Conservation (phyloP, 2,888 invertebrate species). For the Brachyptera putata region DNA sequence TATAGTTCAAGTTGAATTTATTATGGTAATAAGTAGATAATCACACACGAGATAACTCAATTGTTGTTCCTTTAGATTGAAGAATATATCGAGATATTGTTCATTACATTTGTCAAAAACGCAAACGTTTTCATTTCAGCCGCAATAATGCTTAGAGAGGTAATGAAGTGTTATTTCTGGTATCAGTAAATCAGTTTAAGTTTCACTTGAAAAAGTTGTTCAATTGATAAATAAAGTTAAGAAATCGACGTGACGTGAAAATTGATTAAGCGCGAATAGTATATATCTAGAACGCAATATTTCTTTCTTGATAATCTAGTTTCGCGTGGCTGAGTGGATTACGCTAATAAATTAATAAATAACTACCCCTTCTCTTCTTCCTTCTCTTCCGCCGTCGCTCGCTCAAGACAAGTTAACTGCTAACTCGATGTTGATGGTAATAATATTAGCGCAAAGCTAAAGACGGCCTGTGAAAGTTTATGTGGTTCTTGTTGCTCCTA, state of each 20-base stretch:
- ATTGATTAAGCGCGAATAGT: slow-evolving; percentile 12
- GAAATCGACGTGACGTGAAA: slow-evolving; percentile 24
- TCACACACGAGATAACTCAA: too few species aligned
- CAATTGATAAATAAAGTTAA: slow-evolving; percentile 21
- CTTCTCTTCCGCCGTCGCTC: slow-evolving; percentile 5
- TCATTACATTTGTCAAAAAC: too few species aligned
- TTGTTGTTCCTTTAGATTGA: too few species aligned
- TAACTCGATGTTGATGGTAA: slow-evolving; percentile 20
- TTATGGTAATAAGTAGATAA: too few species aligned
- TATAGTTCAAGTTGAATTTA: too few species aligned
- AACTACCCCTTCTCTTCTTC: slow-evolving; percentile 18
- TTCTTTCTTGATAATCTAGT: slow-evolving; percentile 6
- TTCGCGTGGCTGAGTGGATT: slow-evolving; percentile 6
- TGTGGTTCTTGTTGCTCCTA: slow-evolving; percentile 1
- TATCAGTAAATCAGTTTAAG: too few species aligned
- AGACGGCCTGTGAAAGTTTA: slow-evolving; percentile 8
- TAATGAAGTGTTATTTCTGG: too few species aligned
- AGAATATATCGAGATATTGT: too few species aligned
- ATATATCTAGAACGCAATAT: too few species aligned
- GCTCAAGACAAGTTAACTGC: slow-evolving; percentile 4
- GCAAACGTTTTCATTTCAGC: too few species aligned
- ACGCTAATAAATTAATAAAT: slow-evolving; percentile 21
- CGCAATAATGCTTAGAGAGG: too few species aligned
- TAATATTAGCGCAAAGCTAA: slow-evolving; percentile 14
- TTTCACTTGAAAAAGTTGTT: too few species aligned